Percentiles rank a stretch among this genome's conserved stretches.
Evolutionary conservation across 2,113 vertebrate genomes (phyloP).

Genomic region (Ciconia boyciana): DNA sequence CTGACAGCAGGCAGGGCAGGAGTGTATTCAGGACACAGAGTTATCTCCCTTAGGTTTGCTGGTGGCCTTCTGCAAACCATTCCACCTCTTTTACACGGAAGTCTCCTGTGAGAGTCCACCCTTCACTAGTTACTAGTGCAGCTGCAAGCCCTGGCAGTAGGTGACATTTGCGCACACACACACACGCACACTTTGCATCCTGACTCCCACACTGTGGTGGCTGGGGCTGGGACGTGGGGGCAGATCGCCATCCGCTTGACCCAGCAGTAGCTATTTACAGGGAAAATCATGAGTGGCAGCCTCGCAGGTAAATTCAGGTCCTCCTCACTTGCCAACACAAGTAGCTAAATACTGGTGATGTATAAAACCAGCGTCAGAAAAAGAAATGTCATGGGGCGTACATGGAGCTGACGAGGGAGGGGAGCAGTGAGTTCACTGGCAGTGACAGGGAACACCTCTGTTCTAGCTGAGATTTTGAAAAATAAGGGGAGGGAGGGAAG

Average conservation of each 20-base stretch:
- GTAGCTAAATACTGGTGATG: neutral
- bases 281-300: neutral
- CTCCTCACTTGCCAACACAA: neutral
- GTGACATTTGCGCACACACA: neutral
- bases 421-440: neutral
- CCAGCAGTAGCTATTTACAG: neutral
- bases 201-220: neutral
- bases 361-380: neutral
- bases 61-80: neutral
- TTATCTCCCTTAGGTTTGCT: neutral
- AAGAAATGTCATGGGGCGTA: neutral
- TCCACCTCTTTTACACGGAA: neutral
- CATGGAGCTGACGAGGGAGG: neutral
- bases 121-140: neutral
- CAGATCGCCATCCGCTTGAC: neutral
- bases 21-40: fast-evolving
- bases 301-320: neutral
- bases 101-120: neutral
- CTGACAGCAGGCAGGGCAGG: neutral
- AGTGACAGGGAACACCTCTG: neutral
- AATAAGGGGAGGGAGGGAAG: neutral
- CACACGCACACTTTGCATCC: fast-evolving
- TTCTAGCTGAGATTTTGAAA: neutral
- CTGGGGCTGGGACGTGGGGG: neutral
- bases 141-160: neutral